Evolutionary conservation across 2,888 invertebrate genomes (phyloP), one percentile per base, ranked within the genome.

Genomic region (Hylaea fasciaria): DNA sequence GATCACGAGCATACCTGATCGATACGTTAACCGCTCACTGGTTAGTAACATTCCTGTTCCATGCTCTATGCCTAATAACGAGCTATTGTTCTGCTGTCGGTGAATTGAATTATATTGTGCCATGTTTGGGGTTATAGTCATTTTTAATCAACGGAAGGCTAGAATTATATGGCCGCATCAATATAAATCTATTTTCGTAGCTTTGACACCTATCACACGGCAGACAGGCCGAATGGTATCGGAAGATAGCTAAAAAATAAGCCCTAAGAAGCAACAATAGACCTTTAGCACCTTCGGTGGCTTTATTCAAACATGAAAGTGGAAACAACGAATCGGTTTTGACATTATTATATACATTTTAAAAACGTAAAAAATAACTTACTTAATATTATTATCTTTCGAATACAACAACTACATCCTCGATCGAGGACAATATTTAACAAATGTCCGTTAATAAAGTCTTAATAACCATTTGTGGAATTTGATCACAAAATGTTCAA

Each of bases 311-410:
- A 78, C 82, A 84, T 82, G 87, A 85, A 83, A 86, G 77, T 86
- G 87, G 88, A 88, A 85, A 87, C 80, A 89, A 89, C 86, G 84
- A 89, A 89, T 86, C 82, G 79, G 83, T 82, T 82, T 81, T 88
- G 88, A 87, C 86, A 83, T 90, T 64, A 66, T 69, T 77, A 89
- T 91, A 87, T 91, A 91, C 89, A 89, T 89, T 83, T 88, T 91
- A 89, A 90, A 91, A 91, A 92, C 91, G 92, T 92, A 91, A 91
- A 92, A 93, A 92, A 93, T 91, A 93, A 91, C 91, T 91, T 91
- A 91, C 91, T 91, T 91, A 89, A 89, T 89, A 91, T 92, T 91
- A 92, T 91, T 90, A 91, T 91, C 89, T 87, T 91, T 89, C 86
- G 91, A 90, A 87, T 91, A 91, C 91, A 92, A 92, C 92, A 92